Base-by-base conservation (phyloP, 2,113 vertebrate species). In the Pionites leucogaster region DNA sequence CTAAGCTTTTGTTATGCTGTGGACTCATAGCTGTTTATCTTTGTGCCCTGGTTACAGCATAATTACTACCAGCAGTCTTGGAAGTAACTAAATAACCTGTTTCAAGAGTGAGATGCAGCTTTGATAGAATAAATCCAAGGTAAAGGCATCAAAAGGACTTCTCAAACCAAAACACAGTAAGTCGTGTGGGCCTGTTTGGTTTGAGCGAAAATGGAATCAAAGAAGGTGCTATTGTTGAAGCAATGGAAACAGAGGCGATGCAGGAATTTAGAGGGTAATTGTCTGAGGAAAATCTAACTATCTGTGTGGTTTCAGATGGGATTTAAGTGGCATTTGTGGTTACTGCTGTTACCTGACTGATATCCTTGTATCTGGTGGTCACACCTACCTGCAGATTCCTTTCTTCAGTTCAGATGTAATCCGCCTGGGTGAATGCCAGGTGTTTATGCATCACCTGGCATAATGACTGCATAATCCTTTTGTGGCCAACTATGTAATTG, bases 251-350 rank as follows among this genome's bases (percentile, higher is more conserved):
- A 35, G 77, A 65, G 29, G n/a, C 2, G 4, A 35, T 50, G 44
- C 68, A 53, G 4, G 2, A 22, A 55, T 67, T 57, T n/a, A 68
- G 67, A 41, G 35, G 17, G 23, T 29, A 64, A n/a, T 17, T 65
- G 29, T 28, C 42, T 88, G 29, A 37, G 64, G 74, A 75, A 76
- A n/a, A 52, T 57, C 39, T 49, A 20, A 12, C 33, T 69, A 35
- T 76, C 82, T 6, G 0, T 17, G 31, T 57, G 13, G 35, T 18
- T 70, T 65, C 47, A 35, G 20, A 11, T 0, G 1, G 23, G 23
- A 84, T 60, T 49, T 4, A 46, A 80, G 63, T 23, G 33, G 57
- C 22, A 19, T 75, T 92, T 82, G n/a, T 19, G 41, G 0, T 70
- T 22, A 7, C 49, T 86, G 1, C n/a, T 39, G 19, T 37, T 90